Base-by-base conservation (phyloP, 2,888 invertebrate genomes). In the Pilophorus perplexus region DNA sequence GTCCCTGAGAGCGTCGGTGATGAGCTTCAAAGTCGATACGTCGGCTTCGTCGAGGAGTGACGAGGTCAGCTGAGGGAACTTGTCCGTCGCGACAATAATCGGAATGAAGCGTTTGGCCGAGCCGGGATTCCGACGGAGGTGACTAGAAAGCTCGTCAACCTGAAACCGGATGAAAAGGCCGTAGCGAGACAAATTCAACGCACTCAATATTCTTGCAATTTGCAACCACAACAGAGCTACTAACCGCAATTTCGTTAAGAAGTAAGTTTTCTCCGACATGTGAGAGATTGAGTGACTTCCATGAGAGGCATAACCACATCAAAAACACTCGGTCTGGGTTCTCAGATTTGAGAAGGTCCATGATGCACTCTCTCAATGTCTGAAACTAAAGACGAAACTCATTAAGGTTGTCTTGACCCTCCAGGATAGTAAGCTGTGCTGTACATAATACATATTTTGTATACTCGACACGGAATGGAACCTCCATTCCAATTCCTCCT, bases 271-370 rank as follows among this genome's bases (percentile, higher is more conserved):
- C n/a, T n/a, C n/a, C n/a, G n/a, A n/a, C n/a, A n/a, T n/a, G n/a
- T n/a, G n/a, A n/a, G n/a, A n/a, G n/a, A n/a, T n/a, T n/a, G n/a
- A n/a, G n/a, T n/a, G n/a, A n/a, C n/a, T n/a, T n/a, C n/a, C n/a
- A n/a, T n/a, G n/a, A 40, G 40, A 12, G 40, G n/a, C 3, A 40
- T 40, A 4, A 12, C 59, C 59, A 59, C 1, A 25, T 27, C 59
- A 59, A 14, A 16, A 59, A 59, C 2, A 59, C 25, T 3, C 25
- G 25, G 25, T 59, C 40, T 1, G 25, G 6, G 25, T 25, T 18
- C 12, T 12, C 4, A 23, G 5, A 12, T 8, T 25, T 6, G 16
- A 42, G 14, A 14, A 33, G 27, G 3, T 59, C 40, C 27, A 28
- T 14, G 5, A 28, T 18, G 14, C 12, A 28, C 10, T 52, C 3